Base-by-base conservation (phyloP, 2,888 invertebrate genomes). In the Sarcophaga caerulescens region DNA sequence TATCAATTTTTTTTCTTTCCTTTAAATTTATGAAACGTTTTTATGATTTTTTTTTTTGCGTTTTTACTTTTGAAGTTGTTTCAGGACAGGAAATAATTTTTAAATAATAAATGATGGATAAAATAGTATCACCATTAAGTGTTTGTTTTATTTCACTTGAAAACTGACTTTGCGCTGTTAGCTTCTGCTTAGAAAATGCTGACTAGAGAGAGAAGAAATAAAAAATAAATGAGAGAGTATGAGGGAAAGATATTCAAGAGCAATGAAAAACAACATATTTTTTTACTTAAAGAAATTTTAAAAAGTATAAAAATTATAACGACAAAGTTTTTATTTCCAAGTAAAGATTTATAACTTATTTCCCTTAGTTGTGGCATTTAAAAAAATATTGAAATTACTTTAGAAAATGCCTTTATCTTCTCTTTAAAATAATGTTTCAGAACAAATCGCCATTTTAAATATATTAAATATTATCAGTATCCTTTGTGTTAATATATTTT, bases 11-110 rank as follows among this genome's bases (percentile, higher is more conserved):
- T 69, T 59, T 78, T 71, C 74, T 70, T 69, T 74, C 44, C 47
- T 75, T 71, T 47, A 79, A 69, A 79, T 84, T 75, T 84, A 79
- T 71, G 74, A 79, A 79, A 74, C 71, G 19, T 35, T 35, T 35
- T 35, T 10, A 35, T 35, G 59, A 21, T 57, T 76, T 71, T 76
- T 73, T 63, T 78, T 68, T 74, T 63, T 47, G 2, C 45, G 44
- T 66, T 23, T 57, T 11, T 8, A n/a, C 17, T 23, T 44, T 19
- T 60, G 10, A 60, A 60, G n/a, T 52, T 52, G 52, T 52, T 52
- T 3, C 0, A 52, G 14, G 23, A 35, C 65, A 65, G 19, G 21
- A 23, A n/a, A 25, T 65, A 17, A 6, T 35, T 25, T 17, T 25
- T 23, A n/a, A n/a, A 70, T 45, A 70, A 70, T 45, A 10, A 70